phyloP scores from a whole-genome alignment of 1,140 invertebrate genomes.

The Brachionus manjavacas region DNA sequence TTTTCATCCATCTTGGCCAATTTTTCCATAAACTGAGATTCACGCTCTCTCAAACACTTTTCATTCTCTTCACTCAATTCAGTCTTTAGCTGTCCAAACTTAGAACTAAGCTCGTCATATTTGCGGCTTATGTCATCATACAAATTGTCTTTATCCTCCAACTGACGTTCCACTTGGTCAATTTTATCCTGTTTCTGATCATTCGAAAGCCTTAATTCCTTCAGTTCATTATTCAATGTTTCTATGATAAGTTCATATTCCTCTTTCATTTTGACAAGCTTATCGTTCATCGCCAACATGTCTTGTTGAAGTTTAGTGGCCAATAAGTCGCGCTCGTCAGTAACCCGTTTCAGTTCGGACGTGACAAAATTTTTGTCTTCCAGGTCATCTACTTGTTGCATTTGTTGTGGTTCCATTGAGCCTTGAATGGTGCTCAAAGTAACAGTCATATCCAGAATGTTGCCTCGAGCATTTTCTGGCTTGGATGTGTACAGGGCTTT shows the following conservation, averaged over 20 bases:
- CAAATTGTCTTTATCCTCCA: slow-evolving; percentile 5
- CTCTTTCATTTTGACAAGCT: slow-evolving; percentile 3
- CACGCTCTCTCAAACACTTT: slow-evolving; percentile 4
- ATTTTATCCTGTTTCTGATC: neutral
- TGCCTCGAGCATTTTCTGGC: neutral
- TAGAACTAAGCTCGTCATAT: slow-evolving; percentile 1
- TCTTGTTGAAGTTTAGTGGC: neutral
- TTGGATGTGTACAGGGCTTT: slow-evolving; percentile 30
- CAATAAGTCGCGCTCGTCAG: neutral
- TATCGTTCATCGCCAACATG: neutral
- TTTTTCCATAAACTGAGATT: slow-evolving; percentile 23
- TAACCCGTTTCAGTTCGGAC: neutral
- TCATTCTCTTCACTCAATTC: neutral
- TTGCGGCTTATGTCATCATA: slow-evolving; percentile 6
- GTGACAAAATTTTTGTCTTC: neutral
- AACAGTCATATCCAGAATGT: neutral
- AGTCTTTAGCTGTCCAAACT: neutral
- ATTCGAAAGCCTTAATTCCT: neutral
- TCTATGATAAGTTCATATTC: slow-evolving; percentile 1
- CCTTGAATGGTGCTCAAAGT: slow-evolving; percentile 14
- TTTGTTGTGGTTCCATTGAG: neutral
- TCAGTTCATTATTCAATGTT: slow-evolving; percentile 3
- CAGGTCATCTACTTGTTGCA: neutral
- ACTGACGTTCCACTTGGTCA: neutral
- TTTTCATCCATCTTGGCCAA: slow-evolving; percentile 6